These are phyloP conservation scores for Protobothrops flavoviridis DNA, from an alignment of 2,113 vertebrate genomes.

Conservation along the genomic window DNA sequence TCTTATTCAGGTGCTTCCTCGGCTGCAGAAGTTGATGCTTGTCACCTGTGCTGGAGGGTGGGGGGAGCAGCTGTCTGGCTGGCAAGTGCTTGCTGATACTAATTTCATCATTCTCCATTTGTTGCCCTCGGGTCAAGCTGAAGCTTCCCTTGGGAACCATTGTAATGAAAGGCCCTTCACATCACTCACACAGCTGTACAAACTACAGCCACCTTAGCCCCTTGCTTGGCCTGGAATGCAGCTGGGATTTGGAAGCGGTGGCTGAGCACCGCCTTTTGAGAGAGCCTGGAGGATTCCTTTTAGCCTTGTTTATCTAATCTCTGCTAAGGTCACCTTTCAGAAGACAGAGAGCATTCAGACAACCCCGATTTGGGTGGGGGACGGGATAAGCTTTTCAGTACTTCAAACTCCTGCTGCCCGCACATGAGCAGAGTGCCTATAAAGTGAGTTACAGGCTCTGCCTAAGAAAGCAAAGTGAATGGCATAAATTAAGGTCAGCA, in stretches of 20 bases:
- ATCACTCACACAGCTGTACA: conserved; percentile 23
- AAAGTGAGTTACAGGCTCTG: not conserved
- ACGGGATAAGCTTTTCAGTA: not conserved
- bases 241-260: conserved; percentile 12
- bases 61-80: conserved; percentile 29
- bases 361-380: not conserved
- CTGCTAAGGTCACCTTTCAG: conserved; percentile 30
- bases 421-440: not conserved
- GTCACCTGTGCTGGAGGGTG: conserved; percentile 58
- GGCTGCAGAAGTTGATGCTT: conserved; percentile 52
- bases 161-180: conserved; percentile 33
- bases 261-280: conserved; percentile 17
- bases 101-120: conserved; percentile 36
- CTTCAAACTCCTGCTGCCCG: not conserved
- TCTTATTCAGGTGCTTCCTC: conserved; percentile 63
- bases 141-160: conserved; percentile 15
- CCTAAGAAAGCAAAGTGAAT: not conserved
- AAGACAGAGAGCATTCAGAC: not conserved
- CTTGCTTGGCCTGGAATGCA: conserved; percentile 6
- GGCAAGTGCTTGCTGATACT: conserved; percentile 34
- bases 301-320: conserved; percentile 26
- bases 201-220: conserved; percentile 28
- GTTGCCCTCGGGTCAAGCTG: conserved; percentile 26
- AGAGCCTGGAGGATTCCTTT: conserved; percentile 26
- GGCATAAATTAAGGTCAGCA: not conserved